These are phyloP conservation scores for Acleris laterana DNA, from an alignment of 2,888 invertebrate species.

Conservation along the genomic window DNA sequence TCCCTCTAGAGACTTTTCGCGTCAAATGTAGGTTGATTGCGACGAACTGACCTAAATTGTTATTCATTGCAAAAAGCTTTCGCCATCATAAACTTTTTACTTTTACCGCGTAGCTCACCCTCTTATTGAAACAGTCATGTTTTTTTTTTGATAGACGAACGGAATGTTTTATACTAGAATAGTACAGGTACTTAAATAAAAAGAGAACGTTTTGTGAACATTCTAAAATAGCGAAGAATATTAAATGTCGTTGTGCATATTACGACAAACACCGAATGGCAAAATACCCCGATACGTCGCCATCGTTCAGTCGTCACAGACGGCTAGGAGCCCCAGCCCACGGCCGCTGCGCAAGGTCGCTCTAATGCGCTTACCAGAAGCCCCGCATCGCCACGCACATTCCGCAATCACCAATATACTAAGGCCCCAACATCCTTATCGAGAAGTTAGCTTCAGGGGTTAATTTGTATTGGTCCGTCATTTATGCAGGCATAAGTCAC, in stretches of 20 bases:
- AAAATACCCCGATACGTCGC: background rate
- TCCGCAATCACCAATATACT: conserved; percentile 10
- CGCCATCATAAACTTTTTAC: conserved; percentile 38
- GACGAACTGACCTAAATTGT: conserved; percentile 63
- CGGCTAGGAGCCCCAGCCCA: conserved; percentile 41
- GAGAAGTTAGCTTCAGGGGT: background rate
- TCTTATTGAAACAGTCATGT: too few species aligned
- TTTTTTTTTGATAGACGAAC: too few species aligned
- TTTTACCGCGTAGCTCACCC: conserved; percentile 17
- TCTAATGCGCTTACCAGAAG: conserved; percentile 65
- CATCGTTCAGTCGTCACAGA: background rate
- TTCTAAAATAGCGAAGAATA: too few species aligned
- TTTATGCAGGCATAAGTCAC: conserved; percentile 6
- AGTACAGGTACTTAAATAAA: too few species aligned
- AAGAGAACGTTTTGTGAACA: too few species aligned
- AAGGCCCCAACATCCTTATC: background rate
- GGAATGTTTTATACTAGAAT: too few species aligned
- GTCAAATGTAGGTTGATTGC: conserved; percentile 48
- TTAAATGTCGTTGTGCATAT: too few species aligned
- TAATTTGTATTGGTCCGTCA: background rate
- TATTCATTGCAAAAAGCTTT: conserved; percentile 55
- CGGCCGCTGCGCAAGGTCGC: conserved; percentile 44
- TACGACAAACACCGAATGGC: background rate
- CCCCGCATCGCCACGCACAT: conserved; percentile 45
- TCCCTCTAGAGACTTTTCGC: conserved; percentile 33